phyloP scores from a whole-genome alignment of 2,797 vertebrate species.

The Manis pentadactyla region DNA sequence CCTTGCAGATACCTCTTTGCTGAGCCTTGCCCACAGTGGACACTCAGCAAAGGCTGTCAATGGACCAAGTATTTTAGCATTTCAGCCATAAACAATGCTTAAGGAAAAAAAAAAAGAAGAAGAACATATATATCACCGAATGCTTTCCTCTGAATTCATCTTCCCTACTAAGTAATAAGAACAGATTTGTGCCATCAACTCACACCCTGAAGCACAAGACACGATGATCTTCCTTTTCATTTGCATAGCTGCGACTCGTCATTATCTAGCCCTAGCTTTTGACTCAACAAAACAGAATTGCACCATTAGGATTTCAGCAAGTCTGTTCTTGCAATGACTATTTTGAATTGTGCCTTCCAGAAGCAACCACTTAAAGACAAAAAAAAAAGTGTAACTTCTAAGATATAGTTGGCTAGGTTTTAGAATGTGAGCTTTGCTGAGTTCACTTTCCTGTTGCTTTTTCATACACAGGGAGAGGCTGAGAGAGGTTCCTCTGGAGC shows the following conservation, averaged over 20 bases:
- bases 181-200: conserved; percentile 64
- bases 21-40: background rate
- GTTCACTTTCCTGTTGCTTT: conserved; percentile 13
- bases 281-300: conserved; percentile 72
- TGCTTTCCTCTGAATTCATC: conserved; percentile 52
- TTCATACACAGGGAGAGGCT: background rate
- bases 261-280: conserved; percentile 64
- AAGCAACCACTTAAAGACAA: conserved; percentile 56
- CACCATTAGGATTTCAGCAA: conserved; percentile 67
- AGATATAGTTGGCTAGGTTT: conserved; percentile 27
- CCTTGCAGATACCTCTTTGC: background rate
- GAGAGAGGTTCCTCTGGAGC: background rate
- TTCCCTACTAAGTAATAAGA: background rate
- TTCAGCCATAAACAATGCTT: background rate
- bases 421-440: conserved; percentile 25
- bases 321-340: conserved; percentile 73
- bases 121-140: background rate
- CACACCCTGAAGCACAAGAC: conserved; percentile 64
- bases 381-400: conserved; percentile 35
- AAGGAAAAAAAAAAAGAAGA: background rate
- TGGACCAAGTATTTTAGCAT: background rate
- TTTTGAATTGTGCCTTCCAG: conserved; percentile 68
- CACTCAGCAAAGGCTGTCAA: background rate
- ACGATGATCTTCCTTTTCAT: conserved; percentile 60
- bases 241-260: conserved; percentile 58